Conservation (phyloP, 1,140 invertebrate genomes). For the Eubasilissa regina region DNA sequence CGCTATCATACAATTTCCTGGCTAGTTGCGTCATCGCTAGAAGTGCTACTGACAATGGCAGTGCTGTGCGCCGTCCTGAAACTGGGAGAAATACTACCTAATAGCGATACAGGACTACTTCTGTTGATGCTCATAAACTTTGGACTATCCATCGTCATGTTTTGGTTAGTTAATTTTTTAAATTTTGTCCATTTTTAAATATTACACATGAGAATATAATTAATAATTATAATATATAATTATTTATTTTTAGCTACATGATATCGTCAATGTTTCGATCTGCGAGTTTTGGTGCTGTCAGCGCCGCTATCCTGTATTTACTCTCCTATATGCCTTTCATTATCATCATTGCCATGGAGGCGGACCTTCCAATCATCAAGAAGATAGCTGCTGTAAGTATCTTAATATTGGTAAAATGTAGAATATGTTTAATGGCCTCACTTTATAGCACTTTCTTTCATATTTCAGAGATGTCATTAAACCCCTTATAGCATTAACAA, state of each 20-base stretch:
- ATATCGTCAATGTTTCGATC: conserved; percentile 77
- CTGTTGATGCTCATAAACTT: conserved; percentile 74
- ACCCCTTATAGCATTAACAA: no score
- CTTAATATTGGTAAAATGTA: no score
- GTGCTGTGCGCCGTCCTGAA: conserved; percentile 72
- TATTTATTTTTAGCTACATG: conserved; percentile 74
- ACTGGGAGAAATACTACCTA: conserved; percentile 73
- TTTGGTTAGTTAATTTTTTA: conserved; percentile 71
- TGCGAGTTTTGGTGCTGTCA: conserved; percentile 77
- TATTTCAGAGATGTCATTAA: no score
- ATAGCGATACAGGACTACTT: conserved; percentile 72
- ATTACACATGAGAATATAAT: no score
- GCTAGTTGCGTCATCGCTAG: conserved; percentile 73
- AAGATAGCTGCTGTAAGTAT: conserved; percentile 75
- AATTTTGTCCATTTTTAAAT: background rate
- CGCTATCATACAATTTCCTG: conserved; percentile 76
- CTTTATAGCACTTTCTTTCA: no score
- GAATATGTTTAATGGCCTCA: no score
- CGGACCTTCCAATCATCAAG: conserved; percentile 70
- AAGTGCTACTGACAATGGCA: conserved; percentile 71
- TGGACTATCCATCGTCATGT: conserved; percentile 74
- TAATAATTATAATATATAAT: background rate
- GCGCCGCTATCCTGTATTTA: conserved; percentile 75
- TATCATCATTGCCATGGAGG: conserved; percentile 77
- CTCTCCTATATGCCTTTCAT: conserved; percentile 78